Percentiles rank a stretch among this genome's conserved stretches.
Conservation (phyloP, 2,113 vertebrate genomes). For the Pongo abelii region DNA sequence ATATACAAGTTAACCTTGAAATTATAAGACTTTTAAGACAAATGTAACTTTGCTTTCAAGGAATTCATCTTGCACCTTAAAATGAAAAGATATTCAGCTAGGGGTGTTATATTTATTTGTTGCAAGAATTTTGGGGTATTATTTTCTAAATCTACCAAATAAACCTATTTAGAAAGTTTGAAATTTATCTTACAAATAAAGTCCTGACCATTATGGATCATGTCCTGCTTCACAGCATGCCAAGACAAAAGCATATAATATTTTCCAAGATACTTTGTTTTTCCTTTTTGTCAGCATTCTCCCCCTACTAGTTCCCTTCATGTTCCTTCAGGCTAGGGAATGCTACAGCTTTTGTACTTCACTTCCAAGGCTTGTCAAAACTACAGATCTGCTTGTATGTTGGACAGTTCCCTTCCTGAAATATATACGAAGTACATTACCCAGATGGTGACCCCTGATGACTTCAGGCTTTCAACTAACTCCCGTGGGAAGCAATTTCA, state of each 20-base stretch:
- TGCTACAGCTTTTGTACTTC: conserved; percentile 3
- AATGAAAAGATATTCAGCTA: not conserved
- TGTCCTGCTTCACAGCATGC: not conserved
- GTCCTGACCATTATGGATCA: not conserved
- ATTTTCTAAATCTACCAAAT: conserved; percentile 16
- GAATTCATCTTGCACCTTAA: not conserved
- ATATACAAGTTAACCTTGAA: not conserved
- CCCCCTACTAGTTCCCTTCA: not conserved
- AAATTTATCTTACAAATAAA: conserved; percentile 32
- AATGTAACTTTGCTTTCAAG: not conserved
- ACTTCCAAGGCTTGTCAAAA: conserved; percentile 72
- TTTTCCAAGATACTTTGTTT: not conserved
- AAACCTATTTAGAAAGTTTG: not conserved
- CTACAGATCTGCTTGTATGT: conserved; percentile 40
- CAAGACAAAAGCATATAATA: conserved; percentile 25
- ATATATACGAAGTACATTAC: conserved; percentile 60
- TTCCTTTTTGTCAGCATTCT: not conserved
- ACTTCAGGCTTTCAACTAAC: conserved; percentile 47
- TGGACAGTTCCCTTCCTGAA: conserved; percentile 68
- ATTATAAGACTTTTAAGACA: not conserved
- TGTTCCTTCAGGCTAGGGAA: conserved; percentile 60
- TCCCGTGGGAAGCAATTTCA: conserved; percentile 33
- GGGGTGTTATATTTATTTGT: not conserved
- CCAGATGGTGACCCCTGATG: conserved; percentile 58
- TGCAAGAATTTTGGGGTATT: not conserved